These are phyloP conservation scores for Campoletis raptor DNA, from an alignment of 2,888 invertebrate species.

Conservation along the genomic window DNA sequence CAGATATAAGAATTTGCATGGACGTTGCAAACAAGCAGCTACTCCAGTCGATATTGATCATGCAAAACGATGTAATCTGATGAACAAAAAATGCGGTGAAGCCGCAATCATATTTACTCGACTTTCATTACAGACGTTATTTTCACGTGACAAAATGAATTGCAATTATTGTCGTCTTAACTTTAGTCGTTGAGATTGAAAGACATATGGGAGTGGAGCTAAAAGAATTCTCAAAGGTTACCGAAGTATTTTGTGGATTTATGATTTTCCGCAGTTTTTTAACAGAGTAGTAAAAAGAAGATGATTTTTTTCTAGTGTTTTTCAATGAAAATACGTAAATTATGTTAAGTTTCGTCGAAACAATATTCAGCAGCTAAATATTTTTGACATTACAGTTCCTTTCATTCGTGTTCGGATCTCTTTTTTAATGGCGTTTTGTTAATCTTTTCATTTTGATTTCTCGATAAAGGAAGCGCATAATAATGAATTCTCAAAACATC, in stretches of 20 bases:
- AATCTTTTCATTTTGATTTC: too few relatives aligned
- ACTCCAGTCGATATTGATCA: not conserved
- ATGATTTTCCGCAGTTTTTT: too few relatives aligned
- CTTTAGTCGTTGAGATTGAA: not conserved
- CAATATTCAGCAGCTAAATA: too few relatives aligned
- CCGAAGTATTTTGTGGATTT: too few relatives aligned
- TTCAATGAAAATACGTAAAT: too few relatives aligned
- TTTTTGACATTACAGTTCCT: too few relatives aligned
- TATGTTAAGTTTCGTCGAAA: too few relatives aligned
- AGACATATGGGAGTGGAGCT: not conserved
- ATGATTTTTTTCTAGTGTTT: too few relatives aligned
- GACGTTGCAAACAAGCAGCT: constrained; percentile 20
- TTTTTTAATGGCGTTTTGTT: too few relatives aligned
- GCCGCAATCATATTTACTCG: not conserved
- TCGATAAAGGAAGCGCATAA: not conserved
- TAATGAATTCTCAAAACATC: not conserved
- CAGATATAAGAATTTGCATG: constrained; percentile 30
- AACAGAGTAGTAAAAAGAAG: too few relatives aligned
- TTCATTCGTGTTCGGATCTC: too few relatives aligned
- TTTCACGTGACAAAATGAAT: not conserved
- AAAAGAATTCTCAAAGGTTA: not conserved
- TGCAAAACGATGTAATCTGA: too few relatives aligned
- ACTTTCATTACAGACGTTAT: not conserved
- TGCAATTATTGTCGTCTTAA: not conserved
- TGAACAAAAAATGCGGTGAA: not conserved